A percentile compares a stretch with the other conserved stretches of the same genome.
These are phyloP conservation scores for Bubalus kerabau DNA, from an alignment of 2,113 vertebrate genomes.

Conservation along the genomic window DNA sequence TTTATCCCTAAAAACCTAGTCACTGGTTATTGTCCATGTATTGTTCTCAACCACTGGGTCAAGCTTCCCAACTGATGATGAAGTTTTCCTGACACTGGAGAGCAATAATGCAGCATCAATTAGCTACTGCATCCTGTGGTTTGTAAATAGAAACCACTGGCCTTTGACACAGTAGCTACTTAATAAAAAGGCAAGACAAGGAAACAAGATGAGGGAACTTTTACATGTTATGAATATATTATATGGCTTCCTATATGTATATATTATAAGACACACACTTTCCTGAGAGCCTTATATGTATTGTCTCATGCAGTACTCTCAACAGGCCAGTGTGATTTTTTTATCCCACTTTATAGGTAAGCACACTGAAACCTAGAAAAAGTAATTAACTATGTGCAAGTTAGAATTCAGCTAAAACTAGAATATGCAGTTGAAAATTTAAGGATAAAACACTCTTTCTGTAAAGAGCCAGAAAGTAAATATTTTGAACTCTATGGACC, in stretches of 20 bases:
- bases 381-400: neutral
- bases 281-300: neutral
- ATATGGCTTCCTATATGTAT: neutral
- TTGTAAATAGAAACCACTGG: neutral
- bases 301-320: neutral
- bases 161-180: neutral
- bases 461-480: neutral
- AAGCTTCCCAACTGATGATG: neutral
- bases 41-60: neutral
- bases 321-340: neutral
- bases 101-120: neutral
- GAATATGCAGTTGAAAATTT: neutral
- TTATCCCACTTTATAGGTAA: neutral
- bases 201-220: neutral
- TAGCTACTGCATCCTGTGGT: neutral
- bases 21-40: neutral
- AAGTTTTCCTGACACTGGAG: neutral
- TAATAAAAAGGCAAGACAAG: neutral
- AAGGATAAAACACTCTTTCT: neutral
- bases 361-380: neutral
- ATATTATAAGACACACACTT: neutral
- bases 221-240: neutral
- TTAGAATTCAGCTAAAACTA: neutral
- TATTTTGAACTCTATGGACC: neutral
- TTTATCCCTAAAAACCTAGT: slow-evolving; percentile 8